These are phyloP conservation scores for Pterobdella sp. DNA, from an alignment of 2,888 invertebrate species.

Conservation along the genomic window DNA sequence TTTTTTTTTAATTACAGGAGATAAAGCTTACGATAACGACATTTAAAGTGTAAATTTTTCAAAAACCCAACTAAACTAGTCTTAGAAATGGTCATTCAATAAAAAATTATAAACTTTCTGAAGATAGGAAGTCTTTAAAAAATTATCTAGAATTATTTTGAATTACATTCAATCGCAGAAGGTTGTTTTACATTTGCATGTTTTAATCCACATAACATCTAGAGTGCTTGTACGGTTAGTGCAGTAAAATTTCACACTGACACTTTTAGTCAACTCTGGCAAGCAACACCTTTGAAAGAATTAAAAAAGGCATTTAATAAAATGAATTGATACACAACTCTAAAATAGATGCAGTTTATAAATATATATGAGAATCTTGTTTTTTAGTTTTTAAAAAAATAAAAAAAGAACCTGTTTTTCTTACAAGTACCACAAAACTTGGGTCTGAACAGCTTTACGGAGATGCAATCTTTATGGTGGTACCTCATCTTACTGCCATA, in stretches of 20 bases:
- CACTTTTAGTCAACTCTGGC: neutral
- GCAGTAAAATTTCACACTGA: neutral
- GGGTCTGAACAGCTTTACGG: constrained; percentile 60
- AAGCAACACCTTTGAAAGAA: neutral
- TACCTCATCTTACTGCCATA: constrained; percentile 1
- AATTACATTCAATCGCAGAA: too few species aligned
- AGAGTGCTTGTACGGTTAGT: neutral
- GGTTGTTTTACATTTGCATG: neutral
- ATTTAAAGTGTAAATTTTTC: too few species aligned
- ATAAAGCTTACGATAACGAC: too few species aligned
- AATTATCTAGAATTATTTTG: too few species aligned
- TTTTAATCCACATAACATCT: neutral
- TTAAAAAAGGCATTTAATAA: neutral
- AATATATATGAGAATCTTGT: too few species aligned
- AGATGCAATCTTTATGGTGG: constrained; percentile 54
- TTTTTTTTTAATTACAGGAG: too few species aligned
- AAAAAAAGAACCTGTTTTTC: constrained; percentile 22
- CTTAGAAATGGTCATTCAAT: too few species aligned
- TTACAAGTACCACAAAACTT: constrained; percentile 59
- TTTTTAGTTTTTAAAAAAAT: too few species aligned
- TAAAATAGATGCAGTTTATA: neutral
- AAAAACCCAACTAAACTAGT: too few species aligned
- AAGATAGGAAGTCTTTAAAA: too few species aligned
- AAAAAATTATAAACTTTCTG: too few species aligned
- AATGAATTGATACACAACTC: neutral